Percentiles rank a stretch among this genome's conserved stretches.
These are phyloP conservation scores for Arothron firmamentum DNA, from an alignment of 2,113 vertebrate genomes.

Conservation along the genomic window DNA sequence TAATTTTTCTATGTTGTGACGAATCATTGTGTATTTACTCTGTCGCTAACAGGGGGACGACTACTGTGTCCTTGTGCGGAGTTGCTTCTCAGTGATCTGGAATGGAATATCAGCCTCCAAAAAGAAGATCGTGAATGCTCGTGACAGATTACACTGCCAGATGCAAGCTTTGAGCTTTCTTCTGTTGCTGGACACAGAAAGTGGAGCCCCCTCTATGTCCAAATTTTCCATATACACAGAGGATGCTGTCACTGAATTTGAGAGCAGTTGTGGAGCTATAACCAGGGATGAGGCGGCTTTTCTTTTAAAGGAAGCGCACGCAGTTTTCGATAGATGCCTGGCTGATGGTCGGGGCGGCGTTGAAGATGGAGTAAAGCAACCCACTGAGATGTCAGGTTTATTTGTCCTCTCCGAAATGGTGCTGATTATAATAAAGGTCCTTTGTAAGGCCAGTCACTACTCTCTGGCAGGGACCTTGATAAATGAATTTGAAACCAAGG, in stretches of 20 bases:
- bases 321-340: slow-evolving; percentile 28
- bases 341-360: neutral
- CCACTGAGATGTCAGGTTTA: slow-evolving; percentile 4
- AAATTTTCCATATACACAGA: slow-evolving; percentile 72
- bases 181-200: slow-evolving; percentile 72
- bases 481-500: slow-evolving; percentile 21
- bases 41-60: slow-evolving; percentile 63
- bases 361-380: neutral
- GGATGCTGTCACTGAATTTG: slow-evolving; percentile 68
- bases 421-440: slow-evolving; percentile 65
- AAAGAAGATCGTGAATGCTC: slow-evolving; percentile 26
- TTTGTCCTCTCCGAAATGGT: slow-evolving; percentile 73
- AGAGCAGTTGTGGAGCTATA: slow-evolving; percentile 45
- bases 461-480: slow-evolving; percentile 51
- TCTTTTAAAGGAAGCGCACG: slow-evolving; percentile 58
- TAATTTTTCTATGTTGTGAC: neutral
- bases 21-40: neutral
- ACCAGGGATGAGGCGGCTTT: slow-evolving; percentile 69
- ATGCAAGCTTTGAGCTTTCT: slow-evolving; percentile 81
- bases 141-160: slow-evolving; percentile 57
- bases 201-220: slow-evolving; percentile 23
- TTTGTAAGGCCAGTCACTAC: slow-evolving; percentile 72
- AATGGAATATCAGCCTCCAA: slow-evolving; percentile 51
- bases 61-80: slow-evolving; percentile 68
- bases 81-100: slow-evolving; percentile 83